Conservation (phyloP, 37 sponge, comb jelly and placozoan species). For the Geodia barretti region DNA sequence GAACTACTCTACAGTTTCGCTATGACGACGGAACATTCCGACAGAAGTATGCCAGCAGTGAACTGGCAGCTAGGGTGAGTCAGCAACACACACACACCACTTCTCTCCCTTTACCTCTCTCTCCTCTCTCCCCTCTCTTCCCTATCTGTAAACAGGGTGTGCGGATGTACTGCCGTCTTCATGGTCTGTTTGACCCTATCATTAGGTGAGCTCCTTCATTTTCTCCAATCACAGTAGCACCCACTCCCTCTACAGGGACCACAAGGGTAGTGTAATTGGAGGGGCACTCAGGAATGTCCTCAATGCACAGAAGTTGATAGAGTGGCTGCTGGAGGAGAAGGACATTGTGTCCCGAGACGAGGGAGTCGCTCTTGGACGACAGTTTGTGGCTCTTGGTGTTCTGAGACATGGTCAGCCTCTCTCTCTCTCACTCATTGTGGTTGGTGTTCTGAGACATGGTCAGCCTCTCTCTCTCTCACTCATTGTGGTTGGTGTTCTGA, state of each 20-base stretch:
- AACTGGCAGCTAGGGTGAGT: constrained; percentile 38
- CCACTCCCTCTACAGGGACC: constrained; percentile 42
- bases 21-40: constrained; percentile 83
- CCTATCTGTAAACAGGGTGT: too few species aligned
- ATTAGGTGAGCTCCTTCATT: constrained; percentile 37
- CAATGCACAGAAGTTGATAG: constrained; percentile 60
- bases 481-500: too few species aligned
- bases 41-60: constrained; percentile 38
- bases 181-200: constrained; percentile 54
- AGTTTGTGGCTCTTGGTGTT: constrained; percentile 66
- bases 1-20: too few species aligned
- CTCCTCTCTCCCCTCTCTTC: neutral
- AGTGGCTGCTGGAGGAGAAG: constrained; percentile 61
- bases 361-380: constrained; percentile 58
- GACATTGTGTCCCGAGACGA: constrained; percentile 47
- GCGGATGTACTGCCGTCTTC: constrained; percentile 55
- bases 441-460: too few species aligned
- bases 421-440: too few species aligned
- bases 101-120: neutral
- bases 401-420: constrained; percentile 78
- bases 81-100: neutral
- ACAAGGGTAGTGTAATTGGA: constrained; percentile 15
- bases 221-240: neutral
- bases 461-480: too few species aligned
- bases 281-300: constrained; percentile 28